Conservation (phyloP, 1,140 invertebrate genomes). For the Probaryconus sp. region DNA sequence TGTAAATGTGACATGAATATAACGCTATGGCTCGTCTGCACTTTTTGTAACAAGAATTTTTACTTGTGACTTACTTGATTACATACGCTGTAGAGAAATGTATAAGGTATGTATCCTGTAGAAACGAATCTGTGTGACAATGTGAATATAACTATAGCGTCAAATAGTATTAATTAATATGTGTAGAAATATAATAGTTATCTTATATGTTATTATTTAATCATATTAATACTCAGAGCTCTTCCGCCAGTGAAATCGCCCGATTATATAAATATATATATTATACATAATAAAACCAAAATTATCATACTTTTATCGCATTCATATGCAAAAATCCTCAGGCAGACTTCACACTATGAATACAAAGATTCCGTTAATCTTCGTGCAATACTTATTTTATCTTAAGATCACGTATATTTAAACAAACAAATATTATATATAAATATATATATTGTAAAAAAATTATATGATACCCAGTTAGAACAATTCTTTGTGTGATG, state of each 20-base stretch:
- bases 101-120: conserved; percentile 72
- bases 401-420: conserved; percentile 1
- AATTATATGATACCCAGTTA: conserved; percentile 5
- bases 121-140: conserved; percentile 74
- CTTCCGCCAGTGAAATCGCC: conserved; percentile 44
- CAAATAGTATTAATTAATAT: conserved; percentile 55
- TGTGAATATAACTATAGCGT: conserved; percentile 72
- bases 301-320: conserved; percentile 39
- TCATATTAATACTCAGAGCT: conserved; percentile 48
- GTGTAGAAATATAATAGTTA: conserved; percentile 47
- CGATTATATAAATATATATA: conserved; percentile 35
- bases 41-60: conserved; percentile 73
- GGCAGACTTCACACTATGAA: conserved; percentile 29
- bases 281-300: conserved; percentile 36
- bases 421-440: conserved; percentile 1
- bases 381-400: conserved; percentile 17
- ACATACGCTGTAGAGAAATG: conserved; percentile 71
- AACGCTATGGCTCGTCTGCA: conserved; percentile 69
- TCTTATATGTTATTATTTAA: conserved; percentile 58
- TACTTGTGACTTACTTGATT: conserved; percentile 71
- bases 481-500: conserved; percentile 5
- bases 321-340: conserved; percentile 41
- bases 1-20: conserved; percentile 19
- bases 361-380: conserved; percentile 8
- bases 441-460: conserved; percentile 33